These are phyloP conservation scores for Xiphophorus maculatus DNA, from an alignment of 2,113 vertebrate genomes.

Conservation along the genomic window DNA sequence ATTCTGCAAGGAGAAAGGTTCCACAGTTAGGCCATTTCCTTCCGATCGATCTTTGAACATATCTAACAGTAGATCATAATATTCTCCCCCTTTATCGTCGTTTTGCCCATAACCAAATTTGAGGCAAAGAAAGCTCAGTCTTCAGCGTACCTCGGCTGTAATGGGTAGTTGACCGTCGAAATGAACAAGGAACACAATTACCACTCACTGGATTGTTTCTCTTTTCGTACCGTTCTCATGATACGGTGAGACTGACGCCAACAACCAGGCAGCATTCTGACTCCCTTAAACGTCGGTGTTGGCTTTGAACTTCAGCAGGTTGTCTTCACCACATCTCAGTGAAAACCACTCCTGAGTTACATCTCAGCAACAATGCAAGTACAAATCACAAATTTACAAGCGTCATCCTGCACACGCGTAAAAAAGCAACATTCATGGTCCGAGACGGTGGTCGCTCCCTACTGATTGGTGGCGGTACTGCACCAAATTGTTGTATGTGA, in stretches of 20 bases:
- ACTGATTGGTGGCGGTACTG: no score
- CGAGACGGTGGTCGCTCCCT: no score
- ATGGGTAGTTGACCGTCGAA: neutral
- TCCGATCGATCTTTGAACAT: constrained; percentile 15
- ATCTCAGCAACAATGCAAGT: no score
- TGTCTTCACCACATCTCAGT: no score
- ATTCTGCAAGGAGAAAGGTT: neutral
- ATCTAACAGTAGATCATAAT: constrained; percentile 67
- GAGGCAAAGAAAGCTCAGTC: constrained; percentile 43
- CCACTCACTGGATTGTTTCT: neutral
- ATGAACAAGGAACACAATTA: neutral
- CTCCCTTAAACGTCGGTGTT: neutral
- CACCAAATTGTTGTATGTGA: no score
- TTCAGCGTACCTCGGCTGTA: neutral
- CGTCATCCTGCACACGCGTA: no score
- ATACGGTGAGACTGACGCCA: neutral
- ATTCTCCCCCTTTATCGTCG: neutral
- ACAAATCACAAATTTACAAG: no score
- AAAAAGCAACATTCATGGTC: no score
- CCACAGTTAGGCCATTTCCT: constrained; percentile 19
- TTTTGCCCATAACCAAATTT: constrained; percentile 18
- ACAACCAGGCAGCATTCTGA: neutral
- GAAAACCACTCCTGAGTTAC: no score
- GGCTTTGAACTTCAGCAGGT: neutral
- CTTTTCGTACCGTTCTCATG: neutral